Evolutionary conservation across 2,797 vertebrate genomes (phyloP).

Genomic region (Scarus forsteni): DNA sequence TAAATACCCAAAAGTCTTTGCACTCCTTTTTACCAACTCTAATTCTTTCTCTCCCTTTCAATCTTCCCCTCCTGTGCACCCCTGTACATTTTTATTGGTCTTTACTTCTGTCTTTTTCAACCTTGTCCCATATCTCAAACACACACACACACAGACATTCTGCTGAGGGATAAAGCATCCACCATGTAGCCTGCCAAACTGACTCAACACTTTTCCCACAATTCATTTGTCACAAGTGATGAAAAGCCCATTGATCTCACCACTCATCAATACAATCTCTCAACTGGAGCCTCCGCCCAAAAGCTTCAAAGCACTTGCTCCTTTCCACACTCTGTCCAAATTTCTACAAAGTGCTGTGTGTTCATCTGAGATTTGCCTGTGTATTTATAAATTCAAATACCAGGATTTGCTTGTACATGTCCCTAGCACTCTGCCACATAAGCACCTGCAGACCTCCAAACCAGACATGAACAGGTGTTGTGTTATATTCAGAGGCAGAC

Average conservation of each 20-base stretch:
- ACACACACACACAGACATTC: constrained; percentile 27
- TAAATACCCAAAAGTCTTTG: constrained; percentile 70
- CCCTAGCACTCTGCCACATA: not conserved
- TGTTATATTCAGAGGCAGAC: constrained; percentile 63
- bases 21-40: constrained; percentile 26
- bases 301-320: constrained; percentile 32
- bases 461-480: constrained; percentile 68
- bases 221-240: constrained; percentile 56
- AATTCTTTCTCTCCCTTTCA: constrained; percentile 22
- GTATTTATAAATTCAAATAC: constrained; percentile 42
- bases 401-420: constrained; percentile 39
- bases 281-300: constrained; percentile 10
- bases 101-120: constrained; percentile 19
- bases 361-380: constrained; percentile 32
- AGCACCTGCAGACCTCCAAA: constrained; percentile 20
- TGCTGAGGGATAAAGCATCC: constrained; percentile 10
- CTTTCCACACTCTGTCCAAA: constrained; percentile 24
- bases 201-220: constrained; percentile 58
- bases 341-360: constrained; percentile 4
- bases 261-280: constrained; percentile 48
- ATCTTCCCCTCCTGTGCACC: constrained; percentile 13
- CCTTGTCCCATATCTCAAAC: constrained; percentile 31
- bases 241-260: constrained; percentile 37
- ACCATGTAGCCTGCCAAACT: constrained; percentile 41
- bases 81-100: not conserved